Evolutionary conservation across 1,140 invertebrate species (phyloP).

Genomic region (Drosophila bipectinata): DNA sequence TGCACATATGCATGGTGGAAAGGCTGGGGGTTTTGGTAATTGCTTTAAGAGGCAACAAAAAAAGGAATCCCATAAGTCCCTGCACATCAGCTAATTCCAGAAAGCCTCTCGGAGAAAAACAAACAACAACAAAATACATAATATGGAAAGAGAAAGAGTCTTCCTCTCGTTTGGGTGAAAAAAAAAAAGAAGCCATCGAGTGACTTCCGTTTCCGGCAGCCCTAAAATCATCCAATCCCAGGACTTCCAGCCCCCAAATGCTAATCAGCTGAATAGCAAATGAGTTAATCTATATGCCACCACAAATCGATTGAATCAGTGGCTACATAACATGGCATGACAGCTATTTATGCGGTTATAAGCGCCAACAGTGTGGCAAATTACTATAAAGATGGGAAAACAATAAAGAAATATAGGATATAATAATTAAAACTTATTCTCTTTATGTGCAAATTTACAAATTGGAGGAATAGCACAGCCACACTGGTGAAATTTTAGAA

Average conservation of each 20-base stretch:
- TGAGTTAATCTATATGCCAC: conserved; percentile 57
- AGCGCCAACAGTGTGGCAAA: conserved; percentile 6
- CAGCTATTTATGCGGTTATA: conserved; percentile 16
- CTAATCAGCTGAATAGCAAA: conserved; percentile 65
- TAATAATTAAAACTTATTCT: too few species aligned
- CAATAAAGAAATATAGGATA: neutral
- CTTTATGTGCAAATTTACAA: too few species aligned
- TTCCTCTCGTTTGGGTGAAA: conserved; percentile 5
- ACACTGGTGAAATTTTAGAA: too few species aligned
- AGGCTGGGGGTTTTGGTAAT: conserved; percentile 13
- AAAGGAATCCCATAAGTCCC: conserved; percentile 37
- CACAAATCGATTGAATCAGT: conserved; percentile 37
- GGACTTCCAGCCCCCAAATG: conserved; percentile 17
- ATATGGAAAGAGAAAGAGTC: neutral
- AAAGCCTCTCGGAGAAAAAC: neutral
- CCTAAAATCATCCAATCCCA: conserved; percentile 7
- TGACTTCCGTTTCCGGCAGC: conserved; percentile 72
- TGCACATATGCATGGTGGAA: conserved; percentile 11
- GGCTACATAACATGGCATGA: conserved; percentile 10
- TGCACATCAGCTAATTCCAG: conserved; percentile 65
- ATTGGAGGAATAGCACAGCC: too few species aligned
- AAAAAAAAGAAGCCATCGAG: conserved; percentile 46
- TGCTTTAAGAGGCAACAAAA: conserved; percentile 50
- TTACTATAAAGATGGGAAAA: neutral
- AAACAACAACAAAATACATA: neutral